Percentiles rank a stretch among this genome's conserved stretches.
These are phyloP conservation scores for Pammene aurita DNA, from an alignment of 2,888 invertebrate species.

Conservation along the genomic window DNA sequence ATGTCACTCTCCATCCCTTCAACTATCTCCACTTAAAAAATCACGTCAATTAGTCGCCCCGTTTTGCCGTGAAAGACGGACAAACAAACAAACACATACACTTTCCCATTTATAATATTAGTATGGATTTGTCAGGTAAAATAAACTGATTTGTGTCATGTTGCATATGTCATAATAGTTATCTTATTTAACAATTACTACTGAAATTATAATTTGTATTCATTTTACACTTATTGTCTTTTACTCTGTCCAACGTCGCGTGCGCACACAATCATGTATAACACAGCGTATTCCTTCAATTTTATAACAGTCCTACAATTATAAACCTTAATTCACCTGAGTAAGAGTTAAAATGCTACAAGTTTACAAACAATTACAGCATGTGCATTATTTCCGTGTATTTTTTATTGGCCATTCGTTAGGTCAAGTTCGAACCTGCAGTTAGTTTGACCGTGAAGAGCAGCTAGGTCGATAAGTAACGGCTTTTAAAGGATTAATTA, in stretches of 20 bases:
- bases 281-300: conserved; percentile 33
- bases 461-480: conserved; percentile 38
- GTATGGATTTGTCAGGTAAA: too few relatives aligned
- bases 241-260: conserved; percentile 51
- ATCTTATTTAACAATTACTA: background rate
- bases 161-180: too few relatives aligned
- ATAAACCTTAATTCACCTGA: conserved; percentile 27
- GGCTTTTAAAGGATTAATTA: conserved; percentile 18
- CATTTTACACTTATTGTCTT: conserved; percentile 47
- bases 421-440: conserved; percentile 64
- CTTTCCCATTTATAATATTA: too few relatives aligned
- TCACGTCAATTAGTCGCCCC: too few relatives aligned
- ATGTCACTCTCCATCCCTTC: too few relatives aligned
- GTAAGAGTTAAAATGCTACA: background rate
- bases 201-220: too few relatives aligned
- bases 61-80: too few relatives aligned
- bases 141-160: too few relatives aligned
- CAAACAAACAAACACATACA: too few relatives aligned
- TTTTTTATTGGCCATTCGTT: conserved; percentile 47
- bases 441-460: conserved; percentile 52
- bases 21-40: too few relatives aligned
- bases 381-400: conserved; percentile 48
- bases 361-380: conserved; percentile 38
- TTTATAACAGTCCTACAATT: conserved; percentile 37
- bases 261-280: conserved; percentile 54